phyloP scores from a whole-genome alignment of 2,113 vertebrate species.

The Corvus moneduloides region DNA sequence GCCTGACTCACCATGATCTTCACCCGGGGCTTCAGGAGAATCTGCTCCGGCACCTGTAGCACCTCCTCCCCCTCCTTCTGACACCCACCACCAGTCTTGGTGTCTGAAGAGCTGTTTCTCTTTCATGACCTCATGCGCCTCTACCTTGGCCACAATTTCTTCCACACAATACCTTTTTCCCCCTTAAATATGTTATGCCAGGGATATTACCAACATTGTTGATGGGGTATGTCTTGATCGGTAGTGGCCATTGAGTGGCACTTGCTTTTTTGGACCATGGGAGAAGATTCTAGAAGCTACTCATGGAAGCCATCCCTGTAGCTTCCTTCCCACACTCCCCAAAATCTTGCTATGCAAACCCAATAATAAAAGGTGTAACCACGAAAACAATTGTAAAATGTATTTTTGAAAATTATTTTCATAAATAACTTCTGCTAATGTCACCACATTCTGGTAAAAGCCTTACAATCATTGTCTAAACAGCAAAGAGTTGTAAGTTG shows the following conservation, averaged over 20 bases:
- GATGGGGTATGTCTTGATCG: neutral
- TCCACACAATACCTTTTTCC: neutral
- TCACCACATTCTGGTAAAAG: neutral
- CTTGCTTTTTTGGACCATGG: neutral
- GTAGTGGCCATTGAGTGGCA: rapidly evolving
- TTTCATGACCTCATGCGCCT: neutral
- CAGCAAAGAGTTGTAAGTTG: neutral
- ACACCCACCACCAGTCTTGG: neutral
- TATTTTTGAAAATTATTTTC: neutral
- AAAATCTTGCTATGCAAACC: neutral
- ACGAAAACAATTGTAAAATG: neutral
- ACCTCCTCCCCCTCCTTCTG: neutral
- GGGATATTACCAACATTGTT: neutral
- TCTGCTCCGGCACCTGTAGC: neutral
- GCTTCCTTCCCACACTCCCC: neutral
- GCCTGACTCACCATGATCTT: neutral
- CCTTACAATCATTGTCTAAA: neutral
- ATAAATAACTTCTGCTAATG: neutral
- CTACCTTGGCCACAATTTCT: neutral
- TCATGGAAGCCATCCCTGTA: neutral
- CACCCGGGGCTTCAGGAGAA: too few species aligned
- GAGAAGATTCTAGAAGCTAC: neutral
- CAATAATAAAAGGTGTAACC: neutral
- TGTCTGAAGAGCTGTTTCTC: neutral
- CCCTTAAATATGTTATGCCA: neutral